Base-by-base conservation (phyloP, 2,797 vertebrate genomes). In the Pipistrellus pipistrellus region DNA sequence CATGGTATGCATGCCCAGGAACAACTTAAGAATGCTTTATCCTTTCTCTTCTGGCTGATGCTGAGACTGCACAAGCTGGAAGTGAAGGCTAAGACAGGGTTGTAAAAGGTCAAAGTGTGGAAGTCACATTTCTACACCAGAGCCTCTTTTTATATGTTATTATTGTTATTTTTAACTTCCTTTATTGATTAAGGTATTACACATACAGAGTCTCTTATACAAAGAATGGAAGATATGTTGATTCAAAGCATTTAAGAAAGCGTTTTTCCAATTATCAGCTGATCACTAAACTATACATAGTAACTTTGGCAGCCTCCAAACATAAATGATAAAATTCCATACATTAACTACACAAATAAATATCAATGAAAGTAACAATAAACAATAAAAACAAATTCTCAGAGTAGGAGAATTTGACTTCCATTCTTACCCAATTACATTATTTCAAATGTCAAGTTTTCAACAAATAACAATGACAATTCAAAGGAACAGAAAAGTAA, bases 311-410 rank as follows among this genome's bases (percentile, higher is more conserved):
- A 90, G 44, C 4, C 4, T 0, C 4, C 75, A 2, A 41, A 38
- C 3, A 72, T 2, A 78, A 90, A 75, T 5, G 48, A 81, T 30
- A 75, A 48, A 14, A 64, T 32, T 18, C 30, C 66, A 55, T 4
- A 77, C 91, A 62, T 11, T 77, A 91, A 62, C 8, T 77, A 51
- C 6, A 55, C 10, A 73, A 94, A 89, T 53, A 82, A 48, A 89
- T 46, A 77, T 21, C 32, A 90, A 76, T 2, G 32, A 44, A 30
- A 66, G 1, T 8, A 72, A 73, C 4, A 85, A 35, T 8, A 64
- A 68, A 78, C 8, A 82, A 53, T 48, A 51, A 85, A 93, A 90
- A 41, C 14, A 91, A 64, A 77, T 69, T 14, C 5, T n/a, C 4
- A 11, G 3, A 83, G 9, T 1, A 46, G 8, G 9, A 64, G 17